Base-by-base conservation (phyloP, 2,113 vertebrate species). In the Catharus bicknelli region DNA sequence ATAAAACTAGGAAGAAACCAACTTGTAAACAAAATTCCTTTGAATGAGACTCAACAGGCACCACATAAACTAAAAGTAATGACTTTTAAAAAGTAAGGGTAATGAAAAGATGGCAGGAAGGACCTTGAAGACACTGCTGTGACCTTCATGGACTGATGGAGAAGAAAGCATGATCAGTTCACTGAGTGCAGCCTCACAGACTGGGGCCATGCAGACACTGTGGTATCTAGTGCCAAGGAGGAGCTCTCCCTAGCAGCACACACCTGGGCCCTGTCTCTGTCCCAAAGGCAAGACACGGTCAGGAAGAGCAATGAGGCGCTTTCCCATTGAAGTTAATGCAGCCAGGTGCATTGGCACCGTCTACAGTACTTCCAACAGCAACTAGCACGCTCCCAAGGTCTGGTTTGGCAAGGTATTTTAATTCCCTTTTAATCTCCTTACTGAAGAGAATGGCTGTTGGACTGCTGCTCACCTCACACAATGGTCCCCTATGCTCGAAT, bases 171-270 rank as follows among this genome's bases (percentile, higher is more conserved):
- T 0, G 0, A 50, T 21, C 18, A 27, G 23, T 17, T 7, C 48
- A 16, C 5, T 16, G 42, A 26, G 17, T 11, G 45, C 55, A 58
- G 45, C 47, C 30, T 53, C 62, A 30, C 27, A 61, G 34, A 10
- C 20, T 9, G 43, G 34, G 34, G n/a, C 72, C 38, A 23, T 22
- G n/a, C 61, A 77, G 59, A 40, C 18, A 36, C 3, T 9, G 12
- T 0, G 21, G 25, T 21, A 36, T 22, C 10, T 0, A 22, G 50
- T 32, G 32, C 9, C 1, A 4, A 36, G 27, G 15, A 64, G 27
- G 2, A 82, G 21, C 17, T 29, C 9, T 5, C 5, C 30, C 20
- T 25, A 59, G 32, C 42, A 50, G 16, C 0, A 2, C 66, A 67
- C 16, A 80, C 48, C 45, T 20, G 15, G 25, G 38, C 54, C 20